Evolutionary conservation across 1,140 invertebrate species (phyloP), one percentile per base, ranked within the genome.

Genomic region (Aphis gossypii): DNA sequence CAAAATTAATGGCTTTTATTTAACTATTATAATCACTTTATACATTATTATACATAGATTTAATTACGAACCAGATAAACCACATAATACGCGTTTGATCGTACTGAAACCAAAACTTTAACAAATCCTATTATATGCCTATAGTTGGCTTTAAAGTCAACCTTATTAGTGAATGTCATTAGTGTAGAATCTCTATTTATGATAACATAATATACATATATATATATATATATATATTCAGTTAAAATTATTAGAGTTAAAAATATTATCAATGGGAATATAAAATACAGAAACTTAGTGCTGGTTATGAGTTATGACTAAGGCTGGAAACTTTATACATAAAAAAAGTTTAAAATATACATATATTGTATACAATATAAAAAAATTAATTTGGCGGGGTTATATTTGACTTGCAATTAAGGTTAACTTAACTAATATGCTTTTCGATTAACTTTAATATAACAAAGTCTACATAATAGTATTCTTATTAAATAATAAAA

Each of bases 141-240:
- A 68, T 54, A 48, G n/a, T 54, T 54, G 35, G 87, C 48, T 89
- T 89, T 89, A 89, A 89, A 89, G 14, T 89, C n/a, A 51, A 89
- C 48, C 48, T 3, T 41, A 89, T 89, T 89, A 56, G 88, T 56
- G 23, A 20, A 48, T 35, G 23, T 56, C 51, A 41, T 89, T 89
- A 89, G 46, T 8, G 8, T 54, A 7, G n/a, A 89, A 86, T n/a
- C 84, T 41, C 25, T 11, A 68, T n/a, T 68, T 68, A n/a, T 68
- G 30, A 68, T n/a, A 68, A n/a, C 14, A 38, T 38, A 38, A 38
- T 38, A 38, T 38, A 38, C 38, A 6, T 14, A 68, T n/a, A n/a
- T n/a, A n/a, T n/a, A n/a, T n/a, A n/a, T 68, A 68, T 68, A 3
- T 68, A 30, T 68, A 68, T 60, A 9, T 60, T 60, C 56, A 60